Conservation (phyloP, 2,797 vertebrate genomes). For the Tiaroga cobitis region DNA sequence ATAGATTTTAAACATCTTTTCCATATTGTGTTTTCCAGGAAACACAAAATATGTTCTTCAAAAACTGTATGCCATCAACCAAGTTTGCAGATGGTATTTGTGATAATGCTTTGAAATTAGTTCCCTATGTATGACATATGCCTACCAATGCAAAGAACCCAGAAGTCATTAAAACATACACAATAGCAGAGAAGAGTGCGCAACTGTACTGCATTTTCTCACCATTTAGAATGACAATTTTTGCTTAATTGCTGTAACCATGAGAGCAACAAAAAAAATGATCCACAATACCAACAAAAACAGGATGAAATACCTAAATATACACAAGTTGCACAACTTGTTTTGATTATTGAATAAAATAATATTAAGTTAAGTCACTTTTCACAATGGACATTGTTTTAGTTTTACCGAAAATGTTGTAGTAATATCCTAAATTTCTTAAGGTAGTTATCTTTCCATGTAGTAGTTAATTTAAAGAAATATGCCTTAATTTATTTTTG, state of each 20-base stretch:
- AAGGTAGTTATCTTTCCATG: too few relatives aligned
- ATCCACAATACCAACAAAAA: too few relatives aligned
- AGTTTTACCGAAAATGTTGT: too few relatives aligned
- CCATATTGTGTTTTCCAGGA: not conserved
- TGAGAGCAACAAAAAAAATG: not conserved
- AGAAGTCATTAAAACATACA: not conserved
- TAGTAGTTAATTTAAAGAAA: too few relatives aligned
- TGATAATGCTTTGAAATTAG: not conserved
- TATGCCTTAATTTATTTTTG: too few relatives aligned
- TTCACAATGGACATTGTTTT: too few relatives aligned
- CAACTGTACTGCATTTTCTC: not conserved
- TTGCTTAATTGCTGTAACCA: not conserved
- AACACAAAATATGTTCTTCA: not conserved
- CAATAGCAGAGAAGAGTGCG: not conserved
- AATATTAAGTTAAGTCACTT: too few relatives aligned
- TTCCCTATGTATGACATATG: not conserved
- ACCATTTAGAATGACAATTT: not conserved
- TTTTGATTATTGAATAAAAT: too few relatives aligned
- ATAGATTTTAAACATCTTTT: not conserved
- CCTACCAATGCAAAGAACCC: not conserved
- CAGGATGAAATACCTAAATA: too few relatives aligned
- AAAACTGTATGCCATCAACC: not conserved
- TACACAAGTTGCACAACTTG: too few relatives aligned
- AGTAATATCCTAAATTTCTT: too few relatives aligned
- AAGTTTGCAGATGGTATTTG: not conserved